A percentile compares a stretch with the other conserved stretches of the same genome.
Evolutionary conservation across 2,888 invertebrate species (phyloP).

Genomic region (Acleris literana): DNA sequence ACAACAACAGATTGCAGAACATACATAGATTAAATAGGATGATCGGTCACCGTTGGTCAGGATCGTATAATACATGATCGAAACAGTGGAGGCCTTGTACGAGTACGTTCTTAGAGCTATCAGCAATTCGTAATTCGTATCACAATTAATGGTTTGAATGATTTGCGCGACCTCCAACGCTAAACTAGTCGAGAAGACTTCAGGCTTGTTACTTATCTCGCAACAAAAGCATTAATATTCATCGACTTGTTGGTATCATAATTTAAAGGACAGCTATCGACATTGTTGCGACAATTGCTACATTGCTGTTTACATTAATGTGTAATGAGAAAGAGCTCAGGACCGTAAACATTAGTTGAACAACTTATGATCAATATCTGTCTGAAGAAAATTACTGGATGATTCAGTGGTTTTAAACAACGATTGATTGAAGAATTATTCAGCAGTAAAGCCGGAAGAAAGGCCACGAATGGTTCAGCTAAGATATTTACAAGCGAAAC

Average conservation of each 20-base stretch:
- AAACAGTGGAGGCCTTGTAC: constrained; percentile 47
- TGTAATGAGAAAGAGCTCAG: constrained; percentile 4
- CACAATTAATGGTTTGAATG: constrained; percentile 44
- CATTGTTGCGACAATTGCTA: constrained; percentile 31
- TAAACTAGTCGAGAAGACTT: constrained; percentile 42
- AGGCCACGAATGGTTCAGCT: constrained; percentile 3
- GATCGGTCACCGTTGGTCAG: constrained; percentile 43
- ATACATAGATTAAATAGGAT: background rate
- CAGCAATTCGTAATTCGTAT: constrained; percentile 34
- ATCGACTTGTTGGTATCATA: constrained; percentile 33
- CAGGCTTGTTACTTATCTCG: constrained; percentile 36
- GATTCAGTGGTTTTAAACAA: constrained; percentile 1
- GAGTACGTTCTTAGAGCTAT: constrained; percentile 27
- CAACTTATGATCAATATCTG: constrained; percentile 5
- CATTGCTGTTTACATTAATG: constrained; percentile 25
- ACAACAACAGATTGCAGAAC: background rate
- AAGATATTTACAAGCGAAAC: constrained; percentile 44
- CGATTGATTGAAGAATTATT: constrained; percentile 5
- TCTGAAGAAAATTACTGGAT: background rate
- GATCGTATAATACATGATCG: no score
- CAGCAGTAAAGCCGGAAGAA: constrained; percentile 7
- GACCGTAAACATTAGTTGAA: constrained; percentile 5
- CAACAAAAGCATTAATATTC: constrained; percentile 37
- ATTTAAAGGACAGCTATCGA: constrained; percentile 33
- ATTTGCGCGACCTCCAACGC: constrained; percentile 44